A percentile compares a stretch with the other conserved stretches of the same genome.
phyloP scores from a whole-genome alignment of 2,113 vertebrate genomes.

The Manacus vitellinus region DNA sequence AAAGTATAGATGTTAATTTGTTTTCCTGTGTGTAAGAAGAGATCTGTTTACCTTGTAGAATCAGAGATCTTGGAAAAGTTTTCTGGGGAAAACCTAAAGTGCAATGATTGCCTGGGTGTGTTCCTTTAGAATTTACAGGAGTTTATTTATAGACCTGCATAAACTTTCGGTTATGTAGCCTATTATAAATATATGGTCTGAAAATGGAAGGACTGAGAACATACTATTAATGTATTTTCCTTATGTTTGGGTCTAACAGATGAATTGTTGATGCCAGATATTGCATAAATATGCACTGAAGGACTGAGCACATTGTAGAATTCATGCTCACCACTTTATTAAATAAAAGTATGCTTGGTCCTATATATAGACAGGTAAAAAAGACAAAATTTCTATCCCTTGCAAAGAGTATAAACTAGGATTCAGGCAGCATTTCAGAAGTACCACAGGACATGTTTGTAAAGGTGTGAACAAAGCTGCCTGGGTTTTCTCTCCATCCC shows the following conservation, averaged over 20 bases:
- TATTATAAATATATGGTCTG: not conserved
- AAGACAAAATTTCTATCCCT: not conserved
- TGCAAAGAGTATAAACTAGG: not conserved
- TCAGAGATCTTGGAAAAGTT: not conserved
- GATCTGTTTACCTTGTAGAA: not conserved
- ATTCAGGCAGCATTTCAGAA: not conserved
- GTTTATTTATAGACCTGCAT: conserved; percentile 33
- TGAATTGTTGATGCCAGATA: conserved; percentile 17
- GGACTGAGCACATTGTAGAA: not conserved
- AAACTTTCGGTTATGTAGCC: conserved; percentile 23
- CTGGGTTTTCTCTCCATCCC: not conserved
- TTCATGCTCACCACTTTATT: not conserved
- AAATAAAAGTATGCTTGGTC: not conserved
- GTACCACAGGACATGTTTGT: not conserved
- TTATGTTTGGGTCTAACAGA: not conserved
- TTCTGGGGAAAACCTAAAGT: not conserved
- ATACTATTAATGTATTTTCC: conserved; percentile 42
- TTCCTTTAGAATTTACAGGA: conserved; percentile 36
- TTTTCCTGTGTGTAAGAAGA: not conserved
- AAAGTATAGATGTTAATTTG: not conserved
- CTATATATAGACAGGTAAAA: not conserved
- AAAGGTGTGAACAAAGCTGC: not conserved
- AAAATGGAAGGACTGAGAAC: conserved; percentile 21
- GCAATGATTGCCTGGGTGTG: not conserved
- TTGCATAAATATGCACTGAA: not conserved